Conservation (phyloP, 64 coral and sea anemone genomes). For the Stichodactyla mertensii region DNA sequence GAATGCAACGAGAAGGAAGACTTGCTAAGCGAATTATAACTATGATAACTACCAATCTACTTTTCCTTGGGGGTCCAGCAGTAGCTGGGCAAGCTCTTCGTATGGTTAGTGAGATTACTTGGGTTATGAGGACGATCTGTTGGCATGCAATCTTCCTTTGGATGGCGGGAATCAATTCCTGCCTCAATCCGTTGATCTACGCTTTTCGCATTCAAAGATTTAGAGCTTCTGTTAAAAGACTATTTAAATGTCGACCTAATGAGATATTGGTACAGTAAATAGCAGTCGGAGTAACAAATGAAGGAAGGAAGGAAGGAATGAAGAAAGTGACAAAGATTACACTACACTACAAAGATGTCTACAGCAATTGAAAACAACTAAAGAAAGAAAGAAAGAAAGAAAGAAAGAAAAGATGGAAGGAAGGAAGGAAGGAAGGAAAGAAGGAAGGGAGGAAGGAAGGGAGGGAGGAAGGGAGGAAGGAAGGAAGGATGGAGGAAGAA, state of each 20-base stretch:
- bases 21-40: background rate
- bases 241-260: background rate
- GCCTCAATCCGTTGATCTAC: background rate
- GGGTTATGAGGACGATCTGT: background rate
- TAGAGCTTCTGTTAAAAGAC: background rate
- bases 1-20: background rate
- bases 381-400: too few relatives aligned
- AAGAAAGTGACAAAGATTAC: too few relatives aligned
- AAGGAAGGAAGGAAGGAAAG: too few relatives aligned
- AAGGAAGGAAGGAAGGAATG: too few relatives aligned
- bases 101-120: background rate
- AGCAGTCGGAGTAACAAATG: background rate
- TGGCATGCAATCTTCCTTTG: background rate
- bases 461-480: too few relatives aligned
- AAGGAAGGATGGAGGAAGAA: too few relatives aligned
- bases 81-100: background rate
- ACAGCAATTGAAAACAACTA: too few relatives aligned
- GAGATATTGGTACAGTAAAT: background rate
- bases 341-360: too few relatives aligned
- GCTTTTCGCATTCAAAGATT: background rate
- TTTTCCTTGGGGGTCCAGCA: background rate
- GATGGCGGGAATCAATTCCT: background rate
- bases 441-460: too few relatives aligned
- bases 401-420: too few relatives aligned
- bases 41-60: background rate